These are phyloP conservation scores for Rhodeus uyekii DNA, from an alignment of 2,797 vertebrate species.

Conservation along the genomic window DNA sequence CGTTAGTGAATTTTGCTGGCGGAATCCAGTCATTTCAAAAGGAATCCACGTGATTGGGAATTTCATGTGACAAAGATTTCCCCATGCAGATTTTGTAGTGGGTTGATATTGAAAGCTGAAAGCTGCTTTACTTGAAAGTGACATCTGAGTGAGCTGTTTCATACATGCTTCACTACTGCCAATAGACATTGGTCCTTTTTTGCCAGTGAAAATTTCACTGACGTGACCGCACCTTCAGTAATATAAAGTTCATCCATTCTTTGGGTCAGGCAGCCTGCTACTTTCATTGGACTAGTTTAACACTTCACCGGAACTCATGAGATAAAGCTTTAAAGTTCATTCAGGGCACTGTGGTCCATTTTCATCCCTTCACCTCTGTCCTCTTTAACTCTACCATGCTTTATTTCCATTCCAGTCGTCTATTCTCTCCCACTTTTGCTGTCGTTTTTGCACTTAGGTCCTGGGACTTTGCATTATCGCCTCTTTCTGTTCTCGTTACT, in stretches of 20 bases:
- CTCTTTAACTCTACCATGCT: neutral
- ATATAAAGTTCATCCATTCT: neutral
- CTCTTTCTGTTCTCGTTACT: constrained; percentile 5
- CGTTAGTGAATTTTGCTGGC: neutral
- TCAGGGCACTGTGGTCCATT: neutral
- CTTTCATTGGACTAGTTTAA: neutral
- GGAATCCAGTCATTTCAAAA: neutral
- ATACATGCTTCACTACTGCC: neutral
- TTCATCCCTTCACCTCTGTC: neutral
- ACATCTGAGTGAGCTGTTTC: neutral
- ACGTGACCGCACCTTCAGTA: neutral
- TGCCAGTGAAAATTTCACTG: neutral
- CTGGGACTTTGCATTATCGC: neutral
- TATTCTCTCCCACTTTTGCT: neutral
- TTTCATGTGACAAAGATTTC: neutral
- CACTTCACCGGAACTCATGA: neutral
- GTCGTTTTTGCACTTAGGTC: neutral
- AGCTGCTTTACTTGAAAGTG: neutral
- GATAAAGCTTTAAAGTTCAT: neutral
- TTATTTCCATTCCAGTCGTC: neutral
- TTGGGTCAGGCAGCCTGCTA: neutral
- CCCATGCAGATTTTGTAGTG: neutral
- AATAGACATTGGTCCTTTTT: neutral
- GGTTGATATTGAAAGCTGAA: neutral
- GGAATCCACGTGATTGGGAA: neutral